Conservation (phyloP, 2,797 vertebrate species). For the Micropoecilia bifurca region DNA sequence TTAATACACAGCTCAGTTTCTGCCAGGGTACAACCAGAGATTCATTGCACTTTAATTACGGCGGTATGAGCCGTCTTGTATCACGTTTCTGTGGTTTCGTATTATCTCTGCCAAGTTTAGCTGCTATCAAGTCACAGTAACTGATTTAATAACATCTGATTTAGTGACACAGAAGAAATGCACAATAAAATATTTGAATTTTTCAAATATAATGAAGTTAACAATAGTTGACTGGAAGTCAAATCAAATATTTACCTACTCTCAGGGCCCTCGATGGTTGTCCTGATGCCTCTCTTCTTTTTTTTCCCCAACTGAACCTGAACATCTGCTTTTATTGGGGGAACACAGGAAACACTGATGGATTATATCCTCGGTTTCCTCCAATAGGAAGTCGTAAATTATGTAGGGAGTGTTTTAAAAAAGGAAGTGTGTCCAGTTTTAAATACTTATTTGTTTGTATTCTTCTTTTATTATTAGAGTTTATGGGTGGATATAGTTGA, state of each 20-base stretch:
- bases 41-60: slow-evolving; percentile 67
- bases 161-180: slow-evolving; percentile 21
- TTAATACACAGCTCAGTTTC: slow-evolving; percentile 28
- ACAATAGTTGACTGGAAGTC: not conserved
- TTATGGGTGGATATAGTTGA: not conserved
- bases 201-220: not conserved
- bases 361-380: slow-evolving; percentile 70
- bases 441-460: slow-evolving; percentile 25
- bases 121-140: slow-evolving; percentile 47
- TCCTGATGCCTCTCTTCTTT: slow-evolving; percentile 10
- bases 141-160: slow-evolving; percentile 34
- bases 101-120: slow-evolving; percentile 49
- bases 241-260: slow-evolving; percentile 51
- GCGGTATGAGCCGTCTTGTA: slow-evolving; percentile 23
- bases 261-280: slow-evolving; percentile 20
- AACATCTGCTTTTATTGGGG: slow-evolving; percentile 68
- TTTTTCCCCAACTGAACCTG: slow-evolving; percentile 40
- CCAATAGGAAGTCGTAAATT: slow-evolving; percentile 78
- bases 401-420: slow-evolving; percentile 32
- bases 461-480: not conserved
- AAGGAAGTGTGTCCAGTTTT: slow-evolving; percentile 48
- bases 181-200: slow-evolving; percentile 7
- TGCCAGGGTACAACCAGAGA: slow-evolving; percentile 40
- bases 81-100: slow-evolving; percentile 53
- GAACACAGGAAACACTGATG: slow-evolving; percentile 75